Evolutionary conservation across 2,888 invertebrate species (phyloP).

Genomic region (Metallyticus violacea): DNA sequence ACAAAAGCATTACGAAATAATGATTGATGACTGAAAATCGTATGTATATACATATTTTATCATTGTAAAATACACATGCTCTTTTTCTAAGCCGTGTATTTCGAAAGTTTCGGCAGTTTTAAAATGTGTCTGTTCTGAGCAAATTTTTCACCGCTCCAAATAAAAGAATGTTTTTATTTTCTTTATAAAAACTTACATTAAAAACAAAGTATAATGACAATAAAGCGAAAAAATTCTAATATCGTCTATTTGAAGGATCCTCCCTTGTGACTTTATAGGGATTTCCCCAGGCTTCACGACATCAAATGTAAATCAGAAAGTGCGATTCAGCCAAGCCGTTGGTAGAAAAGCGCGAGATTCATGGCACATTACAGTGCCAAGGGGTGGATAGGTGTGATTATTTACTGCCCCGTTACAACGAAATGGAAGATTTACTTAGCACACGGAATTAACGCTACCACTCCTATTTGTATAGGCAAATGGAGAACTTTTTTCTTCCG

Average conservation of each 20-base stretch:
- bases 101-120: too few relatives aligned
- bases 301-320: neutral
- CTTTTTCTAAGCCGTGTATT: too few relatives aligned
- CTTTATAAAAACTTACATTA: too few relatives aligned
- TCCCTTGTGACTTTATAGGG: neutral
- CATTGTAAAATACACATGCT: too few relatives aligned
- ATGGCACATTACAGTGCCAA: neutral
- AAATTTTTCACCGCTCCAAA: too few relatives aligned
- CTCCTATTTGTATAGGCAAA: neutral
- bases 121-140: too few relatives aligned
- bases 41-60: too few relatives aligned
- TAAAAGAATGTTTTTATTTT: too few relatives aligned
- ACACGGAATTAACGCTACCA: neutral
- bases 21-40: too few relatives aligned
- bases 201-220: too few relatives aligned
- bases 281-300: neutral
- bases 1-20: too few relatives aligned
- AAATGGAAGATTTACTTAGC: neutral
- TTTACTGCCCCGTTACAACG: neutral
- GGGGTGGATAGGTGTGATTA: neutral
- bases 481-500: neutral
- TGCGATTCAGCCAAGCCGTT: neutral
- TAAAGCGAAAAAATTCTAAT: neutral
- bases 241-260: neutral
- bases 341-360: neutral